Conservation (phyloP, 2,113 vertebrate genomes). For the Eulemur rufifrons region DNA sequence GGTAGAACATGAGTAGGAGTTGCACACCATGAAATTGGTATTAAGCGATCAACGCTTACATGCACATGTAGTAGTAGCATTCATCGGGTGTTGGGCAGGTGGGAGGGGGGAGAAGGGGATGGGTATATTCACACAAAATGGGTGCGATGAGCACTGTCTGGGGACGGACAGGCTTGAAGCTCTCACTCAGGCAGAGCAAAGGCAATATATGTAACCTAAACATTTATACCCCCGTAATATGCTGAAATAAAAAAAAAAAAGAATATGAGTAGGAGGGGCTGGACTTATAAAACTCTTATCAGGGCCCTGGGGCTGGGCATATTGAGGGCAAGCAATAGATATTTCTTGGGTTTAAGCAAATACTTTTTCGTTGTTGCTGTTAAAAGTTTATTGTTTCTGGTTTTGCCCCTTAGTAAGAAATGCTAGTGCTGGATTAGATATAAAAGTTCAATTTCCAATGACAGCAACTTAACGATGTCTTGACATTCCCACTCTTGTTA, state of each 20-base stretch:
- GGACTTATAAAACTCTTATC: neutral
- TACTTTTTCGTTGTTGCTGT: neutral
- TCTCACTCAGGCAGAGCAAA: too few species aligned
- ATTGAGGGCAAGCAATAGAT: neutral
- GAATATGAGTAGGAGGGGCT: neutral
- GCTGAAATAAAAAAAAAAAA: too few species aligned
- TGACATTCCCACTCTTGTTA: constrained; percentile 33
- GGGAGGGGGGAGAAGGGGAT: too few species aligned
- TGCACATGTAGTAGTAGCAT: too few species aligned
- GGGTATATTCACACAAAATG: too few species aligned
- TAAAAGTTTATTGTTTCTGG: constrained; percentile 9
- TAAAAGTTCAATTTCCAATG: constrained; percentile 17
- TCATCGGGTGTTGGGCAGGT: too few species aligned
- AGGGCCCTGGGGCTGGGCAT: neutral
- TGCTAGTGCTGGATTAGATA: neutral
- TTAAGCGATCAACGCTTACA: too few species aligned
- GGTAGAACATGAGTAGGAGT: neutral
- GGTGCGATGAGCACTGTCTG: too few species aligned
- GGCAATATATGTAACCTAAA: too few species aligned
- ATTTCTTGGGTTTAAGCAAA: neutral
- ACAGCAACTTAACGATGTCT: neutral
- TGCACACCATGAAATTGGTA: too few species aligned
- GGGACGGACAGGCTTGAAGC: too few species aligned
- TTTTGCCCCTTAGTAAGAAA: constrained; percentile 19
- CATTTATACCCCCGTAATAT: too few species aligned